Conservation (phyloP, 2,888 invertebrate species). For the Caenorhabditis sp. region DNA sequence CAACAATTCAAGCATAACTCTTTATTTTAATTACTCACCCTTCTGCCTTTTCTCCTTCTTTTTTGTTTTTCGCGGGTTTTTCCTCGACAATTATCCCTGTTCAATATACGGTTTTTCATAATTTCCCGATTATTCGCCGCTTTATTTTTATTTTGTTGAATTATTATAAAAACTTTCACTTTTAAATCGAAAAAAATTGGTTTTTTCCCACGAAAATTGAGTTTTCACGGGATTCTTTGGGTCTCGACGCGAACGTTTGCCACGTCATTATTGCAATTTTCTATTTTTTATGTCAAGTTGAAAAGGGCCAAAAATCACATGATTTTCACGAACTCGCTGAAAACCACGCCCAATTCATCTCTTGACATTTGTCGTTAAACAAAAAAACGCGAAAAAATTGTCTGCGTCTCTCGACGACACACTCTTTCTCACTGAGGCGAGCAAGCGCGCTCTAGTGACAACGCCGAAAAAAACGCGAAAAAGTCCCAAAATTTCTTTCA, state of each 20-base stretch:
- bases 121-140: neutral
- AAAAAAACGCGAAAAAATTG: too few relatives aligned
- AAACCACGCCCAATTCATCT: too few relatives aligned
- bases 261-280: neutral
- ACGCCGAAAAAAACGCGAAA: constrained; percentile 8
- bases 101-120: neutral
- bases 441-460: constrained; percentile 19
- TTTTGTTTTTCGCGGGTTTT: constrained; percentile 1
- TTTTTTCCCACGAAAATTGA: too few relatives aligned
- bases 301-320: too few relatives aligned
- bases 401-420: constrained; percentile 14
- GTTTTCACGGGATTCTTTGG: too few relatives aligned
- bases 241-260: too few relatives aligned
- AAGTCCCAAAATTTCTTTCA: constrained; percentile 35
- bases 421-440: constrained; percentile 11
- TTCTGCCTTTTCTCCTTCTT: neutral
- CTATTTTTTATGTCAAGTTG: neutral
- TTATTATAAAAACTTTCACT: too few relatives aligned
- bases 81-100: neutral
- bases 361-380: too few relatives aligned
- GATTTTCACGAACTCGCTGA: too few relatives aligned
- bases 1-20: constrained; percentile 19
- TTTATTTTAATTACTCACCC: neutral
- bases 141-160: neutral
- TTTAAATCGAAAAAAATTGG: neutral